phyloP scores from a whole-genome alignment of 2,113 vertebrate genomes.

The Lagopus muta region DNA sequence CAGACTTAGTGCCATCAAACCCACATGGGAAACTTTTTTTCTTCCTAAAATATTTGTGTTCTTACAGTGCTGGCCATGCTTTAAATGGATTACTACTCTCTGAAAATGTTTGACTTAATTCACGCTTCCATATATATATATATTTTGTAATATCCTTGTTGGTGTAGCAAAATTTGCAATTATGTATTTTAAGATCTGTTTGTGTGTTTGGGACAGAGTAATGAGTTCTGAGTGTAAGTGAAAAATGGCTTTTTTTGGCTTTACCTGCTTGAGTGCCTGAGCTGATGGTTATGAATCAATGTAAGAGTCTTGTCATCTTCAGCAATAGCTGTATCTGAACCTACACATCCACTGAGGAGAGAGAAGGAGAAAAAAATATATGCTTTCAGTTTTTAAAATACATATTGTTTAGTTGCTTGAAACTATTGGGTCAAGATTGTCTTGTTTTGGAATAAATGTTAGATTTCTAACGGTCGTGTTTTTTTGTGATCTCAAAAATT shows the following conservation, averaged over 20 bases:
- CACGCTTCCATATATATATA: not conserved
- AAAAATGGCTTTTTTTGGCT: not conserved
- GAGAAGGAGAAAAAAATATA: not conserved
- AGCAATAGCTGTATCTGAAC: not conserved
- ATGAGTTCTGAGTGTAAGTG: not conserved
- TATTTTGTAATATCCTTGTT: not conserved
- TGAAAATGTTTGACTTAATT: not conserved
- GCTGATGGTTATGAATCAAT: not conserved
- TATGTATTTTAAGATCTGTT: not conserved
- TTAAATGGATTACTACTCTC: not conserved
- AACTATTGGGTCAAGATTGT: not conserved
- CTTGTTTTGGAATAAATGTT: not conserved
- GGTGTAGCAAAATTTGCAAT: not conserved
- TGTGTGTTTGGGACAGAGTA: not conserved
- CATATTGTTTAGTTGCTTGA: not conserved
- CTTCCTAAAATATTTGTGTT: not conserved
- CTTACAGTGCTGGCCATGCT: not conserved
- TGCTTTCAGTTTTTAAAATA: not conserved
- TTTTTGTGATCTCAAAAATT: not conserved
- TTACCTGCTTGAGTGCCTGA: not conserved
- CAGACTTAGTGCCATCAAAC: not conserved
- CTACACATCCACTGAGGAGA: not conserved
- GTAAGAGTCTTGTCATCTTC: not conserved
- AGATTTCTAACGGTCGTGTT: not conserved
- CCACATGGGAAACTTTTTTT: not conserved